Conservation (phyloP, 2,113 vertebrate species). For the Trichechus manatus region DNA sequence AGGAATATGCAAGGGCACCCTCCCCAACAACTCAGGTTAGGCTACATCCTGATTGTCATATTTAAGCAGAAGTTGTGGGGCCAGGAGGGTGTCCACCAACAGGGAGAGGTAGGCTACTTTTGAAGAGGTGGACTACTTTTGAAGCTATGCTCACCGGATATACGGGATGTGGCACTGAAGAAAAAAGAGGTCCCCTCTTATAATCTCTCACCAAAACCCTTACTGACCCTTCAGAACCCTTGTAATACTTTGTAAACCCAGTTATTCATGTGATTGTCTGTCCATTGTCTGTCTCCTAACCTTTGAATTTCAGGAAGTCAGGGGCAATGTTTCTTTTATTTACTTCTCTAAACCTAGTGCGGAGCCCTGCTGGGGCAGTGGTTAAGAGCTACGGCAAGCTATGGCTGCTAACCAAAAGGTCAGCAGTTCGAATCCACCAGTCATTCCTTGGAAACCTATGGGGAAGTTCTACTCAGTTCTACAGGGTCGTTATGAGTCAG, state of each 20-base stretch:
- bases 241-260: neutral
- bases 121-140: neutral
- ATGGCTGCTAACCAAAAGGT: no score
- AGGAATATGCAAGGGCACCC: neutral
- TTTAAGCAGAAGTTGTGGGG: neutral
- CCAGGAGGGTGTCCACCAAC: neutral
- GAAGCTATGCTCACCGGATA: neutral
- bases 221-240: neutral
- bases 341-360: neutral
- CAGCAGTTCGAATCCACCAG: no score
- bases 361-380: no score
- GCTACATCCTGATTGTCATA: neutral
- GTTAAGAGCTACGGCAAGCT: no score
- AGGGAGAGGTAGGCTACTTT: neutral
- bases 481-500: no score
- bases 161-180: neutral
- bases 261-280: neutral
- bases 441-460: no score
- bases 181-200: neutral
- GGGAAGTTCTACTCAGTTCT: no score
- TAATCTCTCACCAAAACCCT: neutral
- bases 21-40: neutral
- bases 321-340: neutral
- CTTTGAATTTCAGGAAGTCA: neutral
- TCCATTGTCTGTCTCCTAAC: neutral